Conservation (phyloP, 2,113 vertebrate genomes). For the Poecile atricapillus region DNA sequence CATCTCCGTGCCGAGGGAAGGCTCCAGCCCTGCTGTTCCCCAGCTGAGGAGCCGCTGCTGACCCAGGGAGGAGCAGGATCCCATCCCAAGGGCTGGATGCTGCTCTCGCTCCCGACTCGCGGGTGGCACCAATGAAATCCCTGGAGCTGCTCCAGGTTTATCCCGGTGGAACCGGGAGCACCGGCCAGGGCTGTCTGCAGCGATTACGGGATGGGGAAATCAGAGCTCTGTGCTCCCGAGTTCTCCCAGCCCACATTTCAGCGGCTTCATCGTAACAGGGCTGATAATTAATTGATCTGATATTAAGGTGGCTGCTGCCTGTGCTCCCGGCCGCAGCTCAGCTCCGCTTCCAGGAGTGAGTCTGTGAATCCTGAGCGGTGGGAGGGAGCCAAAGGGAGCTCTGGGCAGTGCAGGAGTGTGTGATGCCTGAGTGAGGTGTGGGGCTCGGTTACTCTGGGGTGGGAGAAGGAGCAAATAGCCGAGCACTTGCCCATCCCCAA, state of each 20-base stretch:
- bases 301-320: neutral
- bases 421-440: rapidly evolving
- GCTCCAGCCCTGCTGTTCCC: neutral
- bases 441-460: rapidly evolving
- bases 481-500: neutral
- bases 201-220: neutral
- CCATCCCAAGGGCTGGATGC: neutral
- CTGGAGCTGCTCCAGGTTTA: neutral
- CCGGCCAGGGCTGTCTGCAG: neutral
- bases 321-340: neutral
- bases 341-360: neutral
- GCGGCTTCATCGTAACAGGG: neutral
- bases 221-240: neutral
- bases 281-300: slow-evolving; percentile 46
- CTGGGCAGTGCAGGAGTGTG: rapidly evolving
- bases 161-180: neutral
- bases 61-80: neutral
- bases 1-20: rapidly evolving
- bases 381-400: neutral
- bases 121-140: neutral
- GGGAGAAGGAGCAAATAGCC: neutral
- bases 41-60: neutral
- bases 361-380: rapidly evolving
- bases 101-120: neutral
- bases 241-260: slow-evolving; percentile 47